Conservation (phyloP, 2,113 vertebrate genomes). For the Dasypus novemcinctus region DNA sequence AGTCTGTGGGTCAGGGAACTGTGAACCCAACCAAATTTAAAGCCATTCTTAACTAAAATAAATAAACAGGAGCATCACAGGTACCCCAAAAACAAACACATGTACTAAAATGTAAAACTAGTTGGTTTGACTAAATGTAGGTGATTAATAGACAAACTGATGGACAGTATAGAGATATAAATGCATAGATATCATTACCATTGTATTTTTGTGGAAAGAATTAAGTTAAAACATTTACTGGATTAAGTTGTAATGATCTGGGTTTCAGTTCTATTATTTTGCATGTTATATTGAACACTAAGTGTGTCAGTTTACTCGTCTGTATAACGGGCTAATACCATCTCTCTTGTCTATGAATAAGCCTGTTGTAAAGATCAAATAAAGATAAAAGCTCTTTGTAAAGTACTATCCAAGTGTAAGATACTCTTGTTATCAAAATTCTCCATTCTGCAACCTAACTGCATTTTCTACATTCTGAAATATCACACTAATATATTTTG, state of each 20-base stretch:
- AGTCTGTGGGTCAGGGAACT: not conserved
- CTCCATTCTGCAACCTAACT: not conserved
- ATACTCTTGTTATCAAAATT: not conserved
- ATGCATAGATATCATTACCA: not conserved
- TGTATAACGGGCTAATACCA: not conserved
- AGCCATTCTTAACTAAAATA: not conserved
- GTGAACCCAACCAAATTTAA: not conserved
- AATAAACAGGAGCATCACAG: not conserved
- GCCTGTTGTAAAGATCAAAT: not conserved
- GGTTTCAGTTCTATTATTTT: not conserved
- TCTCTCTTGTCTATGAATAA: not conserved
- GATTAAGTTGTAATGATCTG: not conserved
- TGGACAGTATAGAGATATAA: not conserved
- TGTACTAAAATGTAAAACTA: not conserved
- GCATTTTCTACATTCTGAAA: not conserved
- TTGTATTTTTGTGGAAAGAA: not conserved
- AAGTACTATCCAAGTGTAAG: not conserved
- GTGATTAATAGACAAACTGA: not conserved
- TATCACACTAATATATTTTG: constrained; percentile 1
- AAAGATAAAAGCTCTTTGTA: too few species aligned
- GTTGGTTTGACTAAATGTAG: not conserved
- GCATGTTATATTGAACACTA: not conserved
- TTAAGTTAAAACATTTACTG: not conserved
- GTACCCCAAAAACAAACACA: not conserved
- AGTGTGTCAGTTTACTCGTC: not conserved